Conservation (phyloP, 92 coral and sea anemone genomes). For the Heteractis magnifica region DNA sequence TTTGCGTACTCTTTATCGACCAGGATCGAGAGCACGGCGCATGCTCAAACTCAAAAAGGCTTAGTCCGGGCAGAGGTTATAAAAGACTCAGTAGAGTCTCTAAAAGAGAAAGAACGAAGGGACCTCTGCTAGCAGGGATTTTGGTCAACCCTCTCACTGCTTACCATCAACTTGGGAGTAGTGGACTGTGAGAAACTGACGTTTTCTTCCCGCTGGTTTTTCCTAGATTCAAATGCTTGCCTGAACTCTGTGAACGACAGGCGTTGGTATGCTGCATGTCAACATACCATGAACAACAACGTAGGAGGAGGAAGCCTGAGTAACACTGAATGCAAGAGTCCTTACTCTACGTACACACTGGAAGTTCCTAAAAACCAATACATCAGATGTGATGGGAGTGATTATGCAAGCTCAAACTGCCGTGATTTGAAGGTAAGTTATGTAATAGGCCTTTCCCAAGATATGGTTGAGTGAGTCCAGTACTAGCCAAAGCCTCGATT, state of each 20-base stretch:
- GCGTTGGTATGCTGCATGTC: not conserved
- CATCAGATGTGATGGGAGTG: not conserved
- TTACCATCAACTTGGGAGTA: no score
- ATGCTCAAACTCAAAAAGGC: no score
- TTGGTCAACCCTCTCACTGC: no score
- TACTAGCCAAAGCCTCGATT: not conserved
- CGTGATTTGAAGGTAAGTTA: not conserved
- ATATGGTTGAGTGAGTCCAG: not conserved
- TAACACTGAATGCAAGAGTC: slow-evolving; percentile 3
- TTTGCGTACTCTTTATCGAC: no score
- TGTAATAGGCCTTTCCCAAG: not conserved
- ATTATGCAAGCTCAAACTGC: not conserved
- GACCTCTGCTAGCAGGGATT: no score
- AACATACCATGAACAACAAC: not conserved
- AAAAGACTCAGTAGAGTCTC: no score
- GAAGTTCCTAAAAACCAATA: not conserved
- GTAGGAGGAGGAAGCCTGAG: slow-evolving; percentile 4
- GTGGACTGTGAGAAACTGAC: not conserved
- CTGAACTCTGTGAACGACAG: not conserved
- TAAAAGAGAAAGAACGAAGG: no score
- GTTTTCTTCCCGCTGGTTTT: not conserved
- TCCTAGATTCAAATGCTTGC: not conserved
- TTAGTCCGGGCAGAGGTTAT: no score
- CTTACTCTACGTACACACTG: not conserved
- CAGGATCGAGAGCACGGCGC: no score